phyloP scores from a whole-genome alignment of 2,797 vertebrate genomes.

The Fundulus diaphanus region DNA sequence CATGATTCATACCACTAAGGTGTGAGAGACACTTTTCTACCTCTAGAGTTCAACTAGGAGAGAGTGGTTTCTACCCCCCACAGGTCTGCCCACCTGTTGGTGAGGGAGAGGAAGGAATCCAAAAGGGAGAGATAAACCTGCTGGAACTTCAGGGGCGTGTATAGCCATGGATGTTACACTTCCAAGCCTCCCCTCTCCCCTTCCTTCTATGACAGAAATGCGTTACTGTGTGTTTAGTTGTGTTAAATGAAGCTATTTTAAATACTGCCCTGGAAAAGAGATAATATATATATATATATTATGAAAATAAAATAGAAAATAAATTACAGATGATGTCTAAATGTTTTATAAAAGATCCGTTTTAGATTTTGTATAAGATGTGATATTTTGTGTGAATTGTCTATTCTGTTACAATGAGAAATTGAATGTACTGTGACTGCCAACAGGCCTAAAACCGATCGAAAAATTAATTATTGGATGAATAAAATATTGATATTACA shows the following conservation, averaged over 20 bases:
- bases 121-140: conserved; percentile 18
- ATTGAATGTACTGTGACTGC: conserved; percentile 82
- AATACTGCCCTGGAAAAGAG: conserved; percentile 77
- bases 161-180: conserved; percentile 28
- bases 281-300: conserved; percentile 49
- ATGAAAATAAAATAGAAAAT: conserved; percentile 37
- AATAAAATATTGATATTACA: conserved; percentile 63
- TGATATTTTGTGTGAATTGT: conserved; percentile 83
- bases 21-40: conserved; percentile 34
- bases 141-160: conserved; percentile 36
- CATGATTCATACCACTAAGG: neutral
- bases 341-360: conserved; percentile 82
- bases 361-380: conserved; percentile 83
- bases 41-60: conserved; percentile 33
- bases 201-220: conserved; percentile 59
- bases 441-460: conserved; percentile 68
- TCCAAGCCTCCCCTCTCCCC: conserved; percentile 29
- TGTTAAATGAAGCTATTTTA: conserved; percentile 83
- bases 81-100: conserved; percentile 10
- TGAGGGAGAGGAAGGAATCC: neutral
- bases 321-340: conserved; percentile 70
- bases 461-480: conserved; percentile 59
- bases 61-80: neutral
- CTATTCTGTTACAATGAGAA: conserved; percentile 74
- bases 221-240: conserved; percentile 72